Conservation (phyloP, 2,888 invertebrate species). For the Deilephila porcellus region DNA sequence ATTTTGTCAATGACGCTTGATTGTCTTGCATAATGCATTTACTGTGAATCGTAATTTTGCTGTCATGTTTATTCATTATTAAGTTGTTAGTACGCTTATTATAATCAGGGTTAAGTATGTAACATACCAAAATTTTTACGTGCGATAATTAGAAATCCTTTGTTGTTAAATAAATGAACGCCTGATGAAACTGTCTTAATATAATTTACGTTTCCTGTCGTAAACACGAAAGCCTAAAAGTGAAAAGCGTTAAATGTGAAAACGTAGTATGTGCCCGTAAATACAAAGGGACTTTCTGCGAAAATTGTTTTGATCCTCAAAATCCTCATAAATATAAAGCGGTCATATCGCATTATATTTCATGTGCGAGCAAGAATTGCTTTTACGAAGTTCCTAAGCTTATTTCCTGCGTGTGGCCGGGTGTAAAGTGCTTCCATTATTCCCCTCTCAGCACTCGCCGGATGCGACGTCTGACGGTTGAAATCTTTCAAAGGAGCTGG, state of each 20-base stretch:
- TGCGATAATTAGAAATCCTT: neutral
- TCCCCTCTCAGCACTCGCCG: constrained; percentile 53
- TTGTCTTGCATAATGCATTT: constrained; percentile 22
- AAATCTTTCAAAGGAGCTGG: constrained; percentile 71
- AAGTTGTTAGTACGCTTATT: neutral
- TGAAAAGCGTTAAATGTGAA: constrained; percentile 31
- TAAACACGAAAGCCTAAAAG: constrained; percentile 7
- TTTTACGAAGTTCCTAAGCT: constrained; percentile 84
- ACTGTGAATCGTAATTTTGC: constrained; percentile 17
- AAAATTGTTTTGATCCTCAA: constrained; percentile 69
- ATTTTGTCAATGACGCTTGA: constrained; percentile 18
- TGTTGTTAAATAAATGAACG: neutral
- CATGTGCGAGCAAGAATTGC: constrained; percentile 80
- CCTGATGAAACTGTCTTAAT: neutral
- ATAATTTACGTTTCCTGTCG: constrained; percentile 1
- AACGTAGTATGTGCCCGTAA: constrained; percentile 36
- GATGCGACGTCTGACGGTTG: constrained; percentile 61
- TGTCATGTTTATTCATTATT: neutral
- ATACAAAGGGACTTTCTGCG: constrained; percentile 55
- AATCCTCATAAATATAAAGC: constrained; percentile 81
- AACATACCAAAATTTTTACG: no score
- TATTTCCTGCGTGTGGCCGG: constrained; percentile 81
- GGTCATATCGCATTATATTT: constrained; percentile 81
- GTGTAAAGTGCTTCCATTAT: constrained; percentile 83
- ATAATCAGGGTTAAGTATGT: neutral